Base-by-base conservation (phyloP, 2,113 vertebrate species). In the Pitta sordida region DNA sequence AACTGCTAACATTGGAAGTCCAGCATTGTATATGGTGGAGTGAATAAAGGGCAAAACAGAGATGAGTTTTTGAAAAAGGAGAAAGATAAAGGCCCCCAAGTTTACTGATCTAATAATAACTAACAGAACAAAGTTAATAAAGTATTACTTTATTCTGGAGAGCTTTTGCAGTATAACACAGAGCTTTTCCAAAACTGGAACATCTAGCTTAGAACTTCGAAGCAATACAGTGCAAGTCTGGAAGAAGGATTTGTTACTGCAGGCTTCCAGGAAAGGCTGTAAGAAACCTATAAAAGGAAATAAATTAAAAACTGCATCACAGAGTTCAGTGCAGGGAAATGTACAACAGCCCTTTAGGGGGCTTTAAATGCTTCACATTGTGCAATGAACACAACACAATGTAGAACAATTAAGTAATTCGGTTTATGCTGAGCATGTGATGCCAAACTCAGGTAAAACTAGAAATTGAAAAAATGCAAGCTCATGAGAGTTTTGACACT, bases 81-180 rank as follows among this genome's bases (percentile, higher is more conserved):
- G 41, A 60, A 46, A 69, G 22, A 83, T 7, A 70, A 70, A n/a
- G 11, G 34, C 52, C 39, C 23, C 4, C 11, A 27, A 30, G 21
- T 70, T 51, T 32, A 14, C 39, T 84, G 9, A 76, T 37, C 43
- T 64, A 71, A 41, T 46, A 77, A 59, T 12, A 89, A 75, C 37
- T 41, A 59, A 75, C 8, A 89, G 44, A 87, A 64, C 22, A 64
- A 91, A 3, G 9, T 15, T 18, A 76, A 32, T 36, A 90, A 91
- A 90, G 41, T 39, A 97, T 97, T 97, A 99, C 99, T 98, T 99
- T 92, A 99, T 98, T 94, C 97, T 98, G 53, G 99, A 99, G 93
- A 99, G 98, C 58, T 99, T 99, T 96, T 99, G 99, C 23, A 99
- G 98, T 58, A 99, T 96, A 90, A 99, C 97, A 86, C 98, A 98